phyloP scores from a whole-genome alignment of 2,888 invertebrate genomes.

The Sepiola atlantica region DNA sequence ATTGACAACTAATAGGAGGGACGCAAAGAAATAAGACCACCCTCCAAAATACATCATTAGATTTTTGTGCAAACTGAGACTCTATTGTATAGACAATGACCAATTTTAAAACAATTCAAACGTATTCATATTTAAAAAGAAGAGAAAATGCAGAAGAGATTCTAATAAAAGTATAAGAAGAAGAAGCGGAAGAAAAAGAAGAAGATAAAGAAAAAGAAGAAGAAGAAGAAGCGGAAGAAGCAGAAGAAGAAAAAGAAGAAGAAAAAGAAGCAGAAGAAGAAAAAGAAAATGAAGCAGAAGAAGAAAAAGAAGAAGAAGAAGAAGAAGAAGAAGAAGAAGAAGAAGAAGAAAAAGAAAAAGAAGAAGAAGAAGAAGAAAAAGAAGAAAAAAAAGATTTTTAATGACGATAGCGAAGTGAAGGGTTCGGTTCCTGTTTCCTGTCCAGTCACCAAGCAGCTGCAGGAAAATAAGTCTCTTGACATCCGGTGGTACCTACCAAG shows the following conservation, averaged over 20 bases:
- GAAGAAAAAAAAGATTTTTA: background rate
- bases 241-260: fast-evolving
- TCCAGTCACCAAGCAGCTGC: constrained; percentile 13
- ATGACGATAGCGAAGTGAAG: background rate
- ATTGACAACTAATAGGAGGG: no score
- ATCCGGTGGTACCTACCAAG: background rate
- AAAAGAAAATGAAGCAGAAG: background rate
- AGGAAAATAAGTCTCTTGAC: background rate
- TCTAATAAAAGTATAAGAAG: background rate
- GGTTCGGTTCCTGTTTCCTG: background rate
- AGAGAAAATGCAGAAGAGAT: background rate
- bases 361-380: background rate
- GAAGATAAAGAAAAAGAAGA: background rate
- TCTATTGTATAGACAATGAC: no score
- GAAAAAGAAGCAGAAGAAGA: background rate
- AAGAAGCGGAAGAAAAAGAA: background rate
- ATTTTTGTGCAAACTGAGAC: no score
- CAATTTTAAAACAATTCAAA: no score
- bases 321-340: background rate
- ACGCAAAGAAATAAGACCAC: no score
- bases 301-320: background rate
- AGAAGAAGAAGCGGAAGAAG: background rate
- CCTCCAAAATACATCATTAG: no score
- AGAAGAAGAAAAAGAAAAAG: background rate
- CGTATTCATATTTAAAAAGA: no score